phyloP scores from a whole-genome alignment of 2,888 invertebrate species.

The Cheilosia vulpina region DNA sequence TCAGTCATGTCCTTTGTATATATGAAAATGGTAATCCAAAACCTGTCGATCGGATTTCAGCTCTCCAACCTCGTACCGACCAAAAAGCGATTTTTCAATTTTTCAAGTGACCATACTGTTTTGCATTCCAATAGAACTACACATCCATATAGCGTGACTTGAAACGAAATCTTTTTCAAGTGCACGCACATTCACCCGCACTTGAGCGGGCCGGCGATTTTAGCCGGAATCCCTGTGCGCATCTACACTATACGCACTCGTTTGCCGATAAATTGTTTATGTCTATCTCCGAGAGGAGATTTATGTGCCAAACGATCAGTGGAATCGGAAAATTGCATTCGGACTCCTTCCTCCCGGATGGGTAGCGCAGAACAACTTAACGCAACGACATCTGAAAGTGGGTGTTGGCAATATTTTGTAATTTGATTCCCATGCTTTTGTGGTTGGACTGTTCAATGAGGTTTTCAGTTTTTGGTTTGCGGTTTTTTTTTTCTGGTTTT shows the following conservation, averaged over 20 bases:
- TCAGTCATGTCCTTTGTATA: slow-evolving; percentile 33
- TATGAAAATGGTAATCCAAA: slow-evolving; percentile 14
- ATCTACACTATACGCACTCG: slow-evolving; percentile 20
- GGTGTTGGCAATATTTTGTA: slow-evolving; percentile 72
- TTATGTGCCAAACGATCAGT: slow-evolving; percentile 58
- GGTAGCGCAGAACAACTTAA: slow-evolving; percentile 44
- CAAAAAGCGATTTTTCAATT: slow-evolving; percentile 43
- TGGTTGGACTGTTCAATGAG: slow-evolving; percentile 15
- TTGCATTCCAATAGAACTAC: slow-evolving; percentile 23
- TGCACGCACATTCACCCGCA: slow-evolving; percentile 41
- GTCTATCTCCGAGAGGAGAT: slow-evolving; percentile 60
- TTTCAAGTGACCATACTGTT: slow-evolving; percentile 56
- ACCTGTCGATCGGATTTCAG: slow-evolving; percentile 54
- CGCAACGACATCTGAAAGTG: slow-evolving; percentile 68
- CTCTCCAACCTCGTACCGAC: not conserved
- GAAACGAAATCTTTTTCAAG: slow-evolving; percentile 59
- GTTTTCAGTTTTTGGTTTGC: not conserved
- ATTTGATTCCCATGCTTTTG: slow-evolving; percentile 70
- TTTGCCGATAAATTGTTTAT: slow-evolving; percentile 64
- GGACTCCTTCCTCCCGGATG: slow-evolving; percentile 8
- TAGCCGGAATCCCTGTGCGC: slow-evolving; percentile 15
- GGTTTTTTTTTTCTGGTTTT: no score
- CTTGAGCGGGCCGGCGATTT: slow-evolving; percentile 25
- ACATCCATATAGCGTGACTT: slow-evolving; percentile 18
- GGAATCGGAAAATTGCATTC: slow-evolving; percentile 36